Base-by-base conservation (phyloP, 2,888 invertebrate species). In the Patella depressa region DNA sequence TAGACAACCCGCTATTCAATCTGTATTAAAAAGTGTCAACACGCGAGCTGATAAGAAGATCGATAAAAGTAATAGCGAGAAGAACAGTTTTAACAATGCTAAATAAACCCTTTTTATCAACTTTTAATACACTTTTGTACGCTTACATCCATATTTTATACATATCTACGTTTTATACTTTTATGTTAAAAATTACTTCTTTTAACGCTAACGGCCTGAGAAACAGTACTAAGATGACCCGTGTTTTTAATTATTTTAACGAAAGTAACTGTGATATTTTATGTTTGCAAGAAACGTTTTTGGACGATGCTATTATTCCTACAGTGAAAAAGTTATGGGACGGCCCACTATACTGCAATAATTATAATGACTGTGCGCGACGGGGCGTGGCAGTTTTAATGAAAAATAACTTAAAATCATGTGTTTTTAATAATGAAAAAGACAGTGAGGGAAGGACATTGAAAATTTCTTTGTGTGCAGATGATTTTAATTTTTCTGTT, bases 361-460 rank as follows among this genome's bases (percentile, higher is more conserved):
- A 74, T 74, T 19, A 11, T 34, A 5, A 24, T 2, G 55, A 73
- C 29, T 15, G n/a, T 14, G 45, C 4, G 45, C 45, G 69, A 19
- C 53, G 53, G 29, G 77, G 77, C 34, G 77, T 77, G 0, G 77
- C 77, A 53, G 54, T 77, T 17, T 17, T 77, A 11, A n/a, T 69
- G 17, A 71, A 59, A 7, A 77, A 74, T 34, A 15, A 74, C 55
- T n/a, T 55, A 1, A 65, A 65, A 57, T 45, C 59, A 14, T 71
- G 59, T 15, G 54, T 29, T 12, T 14, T 72, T 15, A 53, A 34
- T n/a, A 15, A 53, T 3, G 11, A 53, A 15, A 57, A 14, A 3
- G 71, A 71, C 54, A 54, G 0, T 1, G 71, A 78, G 0, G 78
- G 78, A 15, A 71, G 75, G 53, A 69, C 59, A 72, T 19, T 78